These are phyloP conservation scores for Hypotaenidia philippensis DNA, from an alignment of 2,797 vertebrate genomes.

Conservation along the genomic window DNA sequence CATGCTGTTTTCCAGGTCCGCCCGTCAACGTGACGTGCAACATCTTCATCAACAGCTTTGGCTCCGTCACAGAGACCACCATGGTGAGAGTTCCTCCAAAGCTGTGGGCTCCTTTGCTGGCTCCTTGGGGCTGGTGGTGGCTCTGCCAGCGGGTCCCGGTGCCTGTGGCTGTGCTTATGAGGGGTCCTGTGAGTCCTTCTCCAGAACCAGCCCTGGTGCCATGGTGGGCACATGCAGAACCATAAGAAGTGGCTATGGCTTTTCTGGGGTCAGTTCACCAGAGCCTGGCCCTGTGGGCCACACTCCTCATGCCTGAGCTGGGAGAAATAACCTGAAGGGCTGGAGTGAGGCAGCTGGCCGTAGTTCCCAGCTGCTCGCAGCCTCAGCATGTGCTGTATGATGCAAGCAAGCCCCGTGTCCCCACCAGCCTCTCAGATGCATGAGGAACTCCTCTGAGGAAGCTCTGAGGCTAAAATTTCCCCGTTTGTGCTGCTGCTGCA, in stretches of 20 bases:
- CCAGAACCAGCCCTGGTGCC: neutral
- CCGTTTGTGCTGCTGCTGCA: neutral
- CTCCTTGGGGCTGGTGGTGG: fast-evolving
- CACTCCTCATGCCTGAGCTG: neutral
- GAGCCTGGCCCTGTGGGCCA: neutral
- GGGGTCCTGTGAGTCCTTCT: neutral
- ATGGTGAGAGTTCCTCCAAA: constrained; percentile 85
- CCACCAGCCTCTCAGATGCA: neutral
- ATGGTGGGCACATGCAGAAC: fast-evolving
- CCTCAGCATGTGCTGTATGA: fast-evolving
- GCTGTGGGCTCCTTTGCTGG: fast-evolving
- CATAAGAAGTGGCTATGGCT: neutral
- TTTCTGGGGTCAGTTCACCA: neutral
- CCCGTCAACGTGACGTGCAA: constrained; percentile 96
- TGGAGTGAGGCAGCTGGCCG: fast-evolving
- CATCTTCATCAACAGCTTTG: constrained; percentile 97
- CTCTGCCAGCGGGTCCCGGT: fast-evolving
- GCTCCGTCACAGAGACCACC: constrained; percentile 94
- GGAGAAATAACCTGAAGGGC: neutral
- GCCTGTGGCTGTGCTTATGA: fast-evolving
- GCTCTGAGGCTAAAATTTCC: neutral
- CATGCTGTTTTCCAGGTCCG: constrained; percentile 81
- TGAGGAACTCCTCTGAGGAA: neutral
- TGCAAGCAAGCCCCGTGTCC: neutral
- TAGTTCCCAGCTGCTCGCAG: neutral